phyloP scores from a whole-genome alignment of 2,888 invertebrate species.

The Drosophila subquinaria region DNA sequence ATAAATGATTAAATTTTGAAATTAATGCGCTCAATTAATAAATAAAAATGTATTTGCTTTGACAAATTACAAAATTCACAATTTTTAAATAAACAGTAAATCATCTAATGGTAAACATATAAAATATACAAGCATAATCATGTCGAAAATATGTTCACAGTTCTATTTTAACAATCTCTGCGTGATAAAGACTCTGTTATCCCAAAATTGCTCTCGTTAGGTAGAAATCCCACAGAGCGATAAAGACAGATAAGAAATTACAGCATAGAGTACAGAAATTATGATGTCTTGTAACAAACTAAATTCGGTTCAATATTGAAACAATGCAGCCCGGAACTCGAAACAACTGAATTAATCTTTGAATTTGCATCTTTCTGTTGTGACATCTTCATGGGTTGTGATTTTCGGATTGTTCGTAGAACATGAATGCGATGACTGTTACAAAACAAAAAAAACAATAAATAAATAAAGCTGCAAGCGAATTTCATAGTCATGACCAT shows the following conservation, averaged over 20 bases:
- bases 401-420: slow-evolving; percentile 7
- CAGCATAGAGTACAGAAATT: not conserved
- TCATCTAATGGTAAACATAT: no score
- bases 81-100: no score
- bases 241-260: not conserved
- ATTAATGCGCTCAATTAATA: no score
- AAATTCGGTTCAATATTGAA: not conserved
- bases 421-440: slow-evolving; percentile 6
- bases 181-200: no score
- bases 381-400: slow-evolving; percentile 1
- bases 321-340: not conserved
- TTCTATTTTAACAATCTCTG: no score
- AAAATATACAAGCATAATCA: no score
- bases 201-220: no score
- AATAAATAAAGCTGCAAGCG: slow-evolving; percentile 16
- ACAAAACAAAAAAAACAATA: not conserved
- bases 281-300: not conserved
- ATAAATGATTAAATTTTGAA: no score
- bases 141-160: no score
- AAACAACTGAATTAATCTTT: not conserved
- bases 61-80: no score
- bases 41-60: no score
- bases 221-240: no score
- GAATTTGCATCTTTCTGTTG: not conserved
- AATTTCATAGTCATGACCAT: slow-evolving; percentile 35